phyloP scores from a whole-genome alignment of 2,888 invertebrate species.

The Drosophila nr. perissopoda region DNA sequence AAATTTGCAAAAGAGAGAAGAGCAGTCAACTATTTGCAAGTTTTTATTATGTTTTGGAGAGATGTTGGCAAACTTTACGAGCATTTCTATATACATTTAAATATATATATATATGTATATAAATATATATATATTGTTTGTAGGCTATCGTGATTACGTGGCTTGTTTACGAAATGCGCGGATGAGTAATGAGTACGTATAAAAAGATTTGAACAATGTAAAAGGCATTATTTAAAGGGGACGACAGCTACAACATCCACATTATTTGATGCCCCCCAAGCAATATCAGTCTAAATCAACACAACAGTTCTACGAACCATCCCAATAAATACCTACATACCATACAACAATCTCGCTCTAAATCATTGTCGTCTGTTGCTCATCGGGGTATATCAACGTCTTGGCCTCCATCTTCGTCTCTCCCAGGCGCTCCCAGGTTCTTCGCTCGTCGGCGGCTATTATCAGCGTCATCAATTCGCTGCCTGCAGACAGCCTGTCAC shows the following conservation, averaged over 20 bases:
- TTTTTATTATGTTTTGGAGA: conserved; percentile 58
- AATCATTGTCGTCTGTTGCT: conserved; percentile 76
- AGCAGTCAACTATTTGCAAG: conserved; percentile 49
- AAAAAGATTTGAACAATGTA: neutral
- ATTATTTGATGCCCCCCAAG: conserved; percentile 40
- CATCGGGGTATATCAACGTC: conserved; percentile 53
- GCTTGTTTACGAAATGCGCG: conserved; percentile 27
- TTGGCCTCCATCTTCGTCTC: conserved; percentile 25
- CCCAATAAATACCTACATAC: conserved; percentile 34
- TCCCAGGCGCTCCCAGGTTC: neutral
- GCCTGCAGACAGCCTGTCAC: conserved; percentile 81
- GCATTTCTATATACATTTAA: conserved; percentile 11
- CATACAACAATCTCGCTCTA: conserved; percentile 53
- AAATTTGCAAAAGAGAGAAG: conserved; percentile 30
- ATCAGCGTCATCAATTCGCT: conserved; percentile 78
- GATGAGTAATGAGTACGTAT: conserved; percentile 31
- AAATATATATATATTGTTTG: conserved; percentile 15
- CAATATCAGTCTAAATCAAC: conserved; percentile 51
- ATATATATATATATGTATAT: conserved; percentile 2
- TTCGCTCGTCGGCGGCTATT: conserved; percentile 52
- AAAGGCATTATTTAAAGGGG: conserved; percentile 2
- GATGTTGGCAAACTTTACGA: conserved; percentile 40
- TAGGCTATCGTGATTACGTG: conserved; percentile 50
- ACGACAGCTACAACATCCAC: conserved; percentile 5
- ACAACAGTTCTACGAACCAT: conserved; percentile 27